Evolutionary conservation across 2,113 vertebrate genomes (phyloP).

Genomic region (Canis aureus): DNA sequence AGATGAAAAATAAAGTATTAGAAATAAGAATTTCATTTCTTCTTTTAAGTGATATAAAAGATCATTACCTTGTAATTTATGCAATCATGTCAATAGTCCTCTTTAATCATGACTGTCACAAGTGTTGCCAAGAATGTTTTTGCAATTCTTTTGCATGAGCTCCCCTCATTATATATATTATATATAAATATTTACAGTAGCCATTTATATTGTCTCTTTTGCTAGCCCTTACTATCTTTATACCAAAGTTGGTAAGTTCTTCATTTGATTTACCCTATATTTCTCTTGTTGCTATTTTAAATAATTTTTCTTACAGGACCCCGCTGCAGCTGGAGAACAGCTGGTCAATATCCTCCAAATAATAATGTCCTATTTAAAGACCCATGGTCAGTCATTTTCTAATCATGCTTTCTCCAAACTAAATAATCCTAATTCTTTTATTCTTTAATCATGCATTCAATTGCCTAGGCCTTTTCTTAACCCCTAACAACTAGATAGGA

Average conservation of each 20-base stretch:
- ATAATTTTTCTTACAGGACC: slow-evolving; percentile 44
- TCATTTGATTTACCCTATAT: slow-evolving; percentile 53
- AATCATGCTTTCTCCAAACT: slow-evolving; percentile 60
- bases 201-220: not conserved
- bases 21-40: not conserved
- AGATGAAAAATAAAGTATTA: not conserved
- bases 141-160: not conserved
- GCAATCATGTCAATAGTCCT: not conserved
- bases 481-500: slow-evolving; percentile 57
- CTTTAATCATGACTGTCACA: not conserved
- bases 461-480: slow-evolving; percentile 62
- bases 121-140: slow-evolving; percentile 30
- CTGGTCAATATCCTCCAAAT: slow-evolving; percentile 56
- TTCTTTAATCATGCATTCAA: slow-evolving; percentile 68
- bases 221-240: slow-evolving; percentile 28
- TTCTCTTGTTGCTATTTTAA: slow-evolving; percentile 62
- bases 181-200: slow-evolving; percentile 37
- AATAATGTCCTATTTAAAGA: slow-evolving; percentile 67
- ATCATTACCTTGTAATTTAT: slow-evolving; percentile 45
- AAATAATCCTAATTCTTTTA: slow-evolving; percentile 77
- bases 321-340: slow-evolving; percentile 43
- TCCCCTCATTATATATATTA: not conserved
- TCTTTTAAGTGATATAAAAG: slow-evolving; percentile 8
- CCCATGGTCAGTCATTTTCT: slow-evolving; percentile 39
- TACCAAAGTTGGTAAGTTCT: not conserved